These are phyloP conservation scores for Drosophila sturtevanti DNA, from an alignment of 1,140 invertebrate species.

Conservation along the genomic window DNA sequence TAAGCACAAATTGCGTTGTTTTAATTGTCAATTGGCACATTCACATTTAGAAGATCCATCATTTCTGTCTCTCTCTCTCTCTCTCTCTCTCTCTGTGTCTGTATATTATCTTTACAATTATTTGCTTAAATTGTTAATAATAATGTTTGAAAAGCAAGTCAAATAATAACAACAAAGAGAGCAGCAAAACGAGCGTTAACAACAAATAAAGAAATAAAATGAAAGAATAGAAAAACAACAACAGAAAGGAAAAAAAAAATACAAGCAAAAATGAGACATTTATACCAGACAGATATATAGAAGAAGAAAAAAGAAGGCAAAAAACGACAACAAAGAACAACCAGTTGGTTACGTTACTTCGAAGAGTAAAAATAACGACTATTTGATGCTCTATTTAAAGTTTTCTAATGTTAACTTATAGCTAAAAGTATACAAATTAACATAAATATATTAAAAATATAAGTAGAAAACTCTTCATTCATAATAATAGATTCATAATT, in stretches of 20 bases:
- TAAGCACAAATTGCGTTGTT: conserved; percentile 4
- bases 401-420: too few species aligned
- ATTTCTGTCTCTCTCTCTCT: too few species aligned
- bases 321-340: background rate
- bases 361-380: background rate
- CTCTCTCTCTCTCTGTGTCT: too few species aligned
- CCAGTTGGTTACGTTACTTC: background rate
- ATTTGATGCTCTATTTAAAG: background rate
- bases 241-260: conserved; percentile 19
- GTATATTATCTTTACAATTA: conserved; percentile 18
- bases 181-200: conserved; percentile 24
- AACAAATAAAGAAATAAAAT: conserved; percentile 32
- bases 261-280: conserved; percentile 9
- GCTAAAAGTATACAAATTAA: too few species aligned
- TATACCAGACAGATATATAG: background rate
- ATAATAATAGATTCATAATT: too few species aligned
- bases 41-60: background rate
- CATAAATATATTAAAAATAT: too few species aligned
- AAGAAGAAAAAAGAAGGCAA: background rate
- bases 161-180: conserved; percentile 43
- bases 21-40: conserved; percentile 23
- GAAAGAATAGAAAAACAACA: conserved; percentile 21
- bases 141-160: conserved; percentile 36
- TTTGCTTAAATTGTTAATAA: conserved; percentile 75
- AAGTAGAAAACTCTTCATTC: too few species aligned